Evolutionary conservation across 2,888 invertebrate species (phyloP).

Genomic region (Operophtera brumata): DNA sequence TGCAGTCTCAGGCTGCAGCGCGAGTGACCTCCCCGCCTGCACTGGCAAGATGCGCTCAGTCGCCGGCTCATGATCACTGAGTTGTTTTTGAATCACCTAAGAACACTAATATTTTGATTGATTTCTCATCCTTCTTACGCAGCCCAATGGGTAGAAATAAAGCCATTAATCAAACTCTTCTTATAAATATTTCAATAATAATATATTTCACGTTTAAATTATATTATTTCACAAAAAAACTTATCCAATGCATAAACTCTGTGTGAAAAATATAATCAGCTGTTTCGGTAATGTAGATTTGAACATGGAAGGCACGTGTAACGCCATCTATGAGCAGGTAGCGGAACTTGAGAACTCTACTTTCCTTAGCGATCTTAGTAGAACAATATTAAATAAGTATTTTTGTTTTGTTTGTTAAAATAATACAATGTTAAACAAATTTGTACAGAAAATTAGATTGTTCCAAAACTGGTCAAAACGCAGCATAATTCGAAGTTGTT

Average conservation of each 20-base stretch:
- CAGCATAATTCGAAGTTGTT: constrained; percentile 3
- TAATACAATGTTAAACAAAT: too few relatives aligned
- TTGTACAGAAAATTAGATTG: too few relatives aligned
- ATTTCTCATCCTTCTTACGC: background rate
- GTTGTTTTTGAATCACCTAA: background rate
- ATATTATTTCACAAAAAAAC: too few relatives aligned
- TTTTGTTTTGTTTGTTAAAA: too few relatives aligned
- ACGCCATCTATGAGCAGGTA: constrained; percentile 70
- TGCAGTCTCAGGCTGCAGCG: constrained; percentile 53
- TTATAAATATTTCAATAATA: too few relatives aligned
- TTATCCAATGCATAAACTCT: too few relatives aligned
- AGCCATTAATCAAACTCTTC: too few relatives aligned
- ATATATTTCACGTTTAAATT: too few relatives aligned
- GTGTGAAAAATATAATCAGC: background rate
- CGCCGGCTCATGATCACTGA: background rate
- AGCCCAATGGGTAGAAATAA: too few relatives aligned
- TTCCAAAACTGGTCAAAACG: too few relatives aligned
- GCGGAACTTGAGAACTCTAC: constrained; percentile 46
- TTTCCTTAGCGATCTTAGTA: background rate
- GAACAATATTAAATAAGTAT: background rate
- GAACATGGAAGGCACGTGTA: constrained; percentile 32
- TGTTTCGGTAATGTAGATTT: background rate
- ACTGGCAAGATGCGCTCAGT: constrained; percentile 4
- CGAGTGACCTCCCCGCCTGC: constrained; percentile 57
- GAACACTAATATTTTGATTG: background rate